These are phyloP conservation scores for Buceros bicornis DNA, from an alignment of 2,797 vertebrate species.

Conservation along the genomic window DNA sequence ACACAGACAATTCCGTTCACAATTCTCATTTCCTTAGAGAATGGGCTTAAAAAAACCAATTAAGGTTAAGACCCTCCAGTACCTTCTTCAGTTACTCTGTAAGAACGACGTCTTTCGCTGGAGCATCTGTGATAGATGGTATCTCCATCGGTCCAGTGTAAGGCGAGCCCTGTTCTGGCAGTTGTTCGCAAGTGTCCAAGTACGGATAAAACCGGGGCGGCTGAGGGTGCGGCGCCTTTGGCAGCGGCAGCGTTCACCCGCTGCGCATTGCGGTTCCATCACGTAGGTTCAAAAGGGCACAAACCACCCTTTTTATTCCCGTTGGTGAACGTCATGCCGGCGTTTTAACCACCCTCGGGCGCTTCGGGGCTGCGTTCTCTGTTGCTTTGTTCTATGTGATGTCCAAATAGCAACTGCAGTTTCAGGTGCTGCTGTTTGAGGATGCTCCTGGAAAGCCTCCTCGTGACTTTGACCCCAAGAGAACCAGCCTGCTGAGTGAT, in stretches of 20 bases:
- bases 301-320: not conserved
- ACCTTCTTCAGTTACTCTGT: slow-evolving; percentile 11
- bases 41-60: slow-evolving; percentile 28
- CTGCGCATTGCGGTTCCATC: not conserved
- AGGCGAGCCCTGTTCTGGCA: not conserved
- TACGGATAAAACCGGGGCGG: not conserved
- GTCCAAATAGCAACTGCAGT: not conserved
- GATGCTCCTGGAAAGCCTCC: not conserved
- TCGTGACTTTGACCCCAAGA: not conserved
- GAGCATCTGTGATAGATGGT: not conserved
- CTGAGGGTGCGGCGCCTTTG: not conserved
- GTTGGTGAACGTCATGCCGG: fast-evolving
- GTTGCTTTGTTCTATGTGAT: not conserved
- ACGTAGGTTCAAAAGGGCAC: not conserved
- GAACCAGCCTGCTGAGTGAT: fast-evolving
- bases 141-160: not conserved
- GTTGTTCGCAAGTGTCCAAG: not conserved
- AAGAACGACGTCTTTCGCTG: not conserved
- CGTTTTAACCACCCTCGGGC: fast-evolving
- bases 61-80: slow-evolving; percentile 27
- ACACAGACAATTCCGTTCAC: not conserved
- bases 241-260: not conserved
- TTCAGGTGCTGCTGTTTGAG: not conserved
- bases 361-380: fast-evolving
- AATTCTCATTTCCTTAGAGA: slow-evolving; percentile 52